A percentile compares a stretch with the other conserved stretches of the same genome.
phyloP scores from a whole-genome alignment of 2,888 invertebrate genomes.

The Drosophila planitibia region DNA sequence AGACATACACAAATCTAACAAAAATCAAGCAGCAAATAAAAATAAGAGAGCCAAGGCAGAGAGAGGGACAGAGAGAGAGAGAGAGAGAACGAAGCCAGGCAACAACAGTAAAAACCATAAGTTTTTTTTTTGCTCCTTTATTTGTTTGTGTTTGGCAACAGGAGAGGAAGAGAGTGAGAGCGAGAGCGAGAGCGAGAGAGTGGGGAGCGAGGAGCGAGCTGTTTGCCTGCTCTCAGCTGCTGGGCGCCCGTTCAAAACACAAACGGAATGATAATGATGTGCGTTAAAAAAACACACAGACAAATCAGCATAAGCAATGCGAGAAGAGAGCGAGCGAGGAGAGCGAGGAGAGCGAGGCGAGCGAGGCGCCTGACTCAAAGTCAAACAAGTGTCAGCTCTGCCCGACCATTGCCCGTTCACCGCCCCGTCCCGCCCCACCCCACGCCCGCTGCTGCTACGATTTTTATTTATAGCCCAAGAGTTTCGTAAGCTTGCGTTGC shows the following conservation, averaged over 20 bases:
- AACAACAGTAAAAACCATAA: slow-evolving; percentile 60
- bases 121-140: slow-evolving; percentile 39
- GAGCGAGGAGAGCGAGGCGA: slow-evolving; percentile 4
- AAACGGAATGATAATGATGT: slow-evolving; percentile 84
- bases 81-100: slow-evolving; percentile 28
- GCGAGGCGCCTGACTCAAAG: slow-evolving; percentile 58
- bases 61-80: slow-evolving; percentile 18
- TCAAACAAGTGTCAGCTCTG: slow-evolving; percentile 73
- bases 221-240: slow-evolving; percentile 52
- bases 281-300: slow-evolving; percentile 72
- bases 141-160: slow-evolving; percentile 10
- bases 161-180: neutral
- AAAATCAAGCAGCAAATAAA: slow-evolving; percentile 36
- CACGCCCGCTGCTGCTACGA: slow-evolving; percentile 20
- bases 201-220: neutral
- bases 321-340: neutral
- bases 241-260: slow-evolving; percentile 80
- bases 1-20: slow-evolving; percentile 33
- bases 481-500: slow-evolving; percentile 17
- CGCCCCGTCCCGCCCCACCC: neutral
- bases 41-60: slow-evolving; percentile 22
- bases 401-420: neutral
- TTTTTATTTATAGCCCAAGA: slow-evolving; percentile 67
- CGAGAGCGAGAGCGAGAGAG: neutral
- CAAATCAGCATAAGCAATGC: slow-evolving; percentile 30